A percentile compares a stretch with the other conserved stretches of the same genome.
Evolutionary conservation across 1,140 invertebrate genomes (phyloP).

Genomic region (Trichomalopsis sarcophagae): DNA sequence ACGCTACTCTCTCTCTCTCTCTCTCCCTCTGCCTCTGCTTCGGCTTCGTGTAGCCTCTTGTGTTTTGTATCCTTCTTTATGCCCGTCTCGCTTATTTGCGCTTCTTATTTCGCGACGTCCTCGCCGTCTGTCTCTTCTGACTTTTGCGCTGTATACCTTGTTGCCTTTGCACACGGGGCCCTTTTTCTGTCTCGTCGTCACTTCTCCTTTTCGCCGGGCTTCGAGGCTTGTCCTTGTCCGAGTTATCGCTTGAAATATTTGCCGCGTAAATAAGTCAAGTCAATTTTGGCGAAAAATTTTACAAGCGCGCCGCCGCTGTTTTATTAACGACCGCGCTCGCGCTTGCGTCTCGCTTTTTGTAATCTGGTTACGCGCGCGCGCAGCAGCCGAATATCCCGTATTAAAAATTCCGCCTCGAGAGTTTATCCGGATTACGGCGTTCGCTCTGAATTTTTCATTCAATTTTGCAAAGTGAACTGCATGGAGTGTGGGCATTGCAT

Average conservation of each 20-base stretch:
- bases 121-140: neutral
- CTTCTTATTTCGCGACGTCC: conserved; percentile 18
- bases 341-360: too few relatives aligned
- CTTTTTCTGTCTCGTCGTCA: conserved; percentile 14
- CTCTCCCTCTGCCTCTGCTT: conserved; percentile 34
- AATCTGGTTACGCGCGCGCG: too few relatives aligned
- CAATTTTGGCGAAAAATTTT: conserved; percentile 18
- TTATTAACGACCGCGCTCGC: too few relatives aligned
- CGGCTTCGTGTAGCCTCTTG: conserved; percentile 39
- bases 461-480: neutral
- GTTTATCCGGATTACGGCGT: neutral
- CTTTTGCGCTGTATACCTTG: neutral
- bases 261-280: conserved; percentile 11
- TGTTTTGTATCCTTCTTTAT: conserved; percentile 41
- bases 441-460: neutral
- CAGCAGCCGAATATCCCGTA: neutral
- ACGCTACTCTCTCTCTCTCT: conserved; percentile 21
- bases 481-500: too few relatives aligned
- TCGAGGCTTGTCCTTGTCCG: neutral
- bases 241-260: conserved; percentile 18
- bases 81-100: conserved; percentile 44
- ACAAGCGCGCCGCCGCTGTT: too few relatives aligned
- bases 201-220: neutral
- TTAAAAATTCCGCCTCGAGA: neutral
- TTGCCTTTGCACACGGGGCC: neutral